Evolutionary conservation across 2,888 invertebrate species (phyloP).

Genomic region (Acleris cristana): DNA sequence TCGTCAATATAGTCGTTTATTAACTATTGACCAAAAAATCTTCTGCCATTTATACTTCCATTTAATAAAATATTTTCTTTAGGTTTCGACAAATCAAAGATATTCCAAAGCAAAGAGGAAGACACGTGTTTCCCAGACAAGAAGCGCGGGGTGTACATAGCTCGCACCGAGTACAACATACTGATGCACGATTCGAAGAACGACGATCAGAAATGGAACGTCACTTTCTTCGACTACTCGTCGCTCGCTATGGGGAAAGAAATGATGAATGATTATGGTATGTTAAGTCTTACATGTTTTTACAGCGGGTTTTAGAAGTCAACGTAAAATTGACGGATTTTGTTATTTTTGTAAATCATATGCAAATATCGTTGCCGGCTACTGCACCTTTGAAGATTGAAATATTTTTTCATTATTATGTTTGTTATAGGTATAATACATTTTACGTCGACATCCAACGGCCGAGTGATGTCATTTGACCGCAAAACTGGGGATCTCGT

Average conservation of each 20-base stretch:
- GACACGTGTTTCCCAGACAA: conserved; percentile 89
- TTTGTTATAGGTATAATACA: conserved; percentile 89
- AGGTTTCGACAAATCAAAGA: conserved; percentile 77
- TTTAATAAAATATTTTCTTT: neutral
- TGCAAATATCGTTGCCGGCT: no score
- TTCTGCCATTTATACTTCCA: conserved; percentile 22
- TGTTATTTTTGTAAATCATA: no score
- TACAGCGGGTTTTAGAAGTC: no score
- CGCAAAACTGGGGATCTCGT: conserved; percentile 90
- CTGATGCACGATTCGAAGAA: conserved; percentile 95
- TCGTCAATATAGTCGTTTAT: no score
- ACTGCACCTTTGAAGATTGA: conserved; percentile 2
- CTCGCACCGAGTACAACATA: conserved; percentile 95
- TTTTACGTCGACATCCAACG: conserved; percentile 95
- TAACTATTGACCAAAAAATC: no score
- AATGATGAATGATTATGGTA: conserved; percentile 91
- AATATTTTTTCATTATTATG: conserved; percentile 1
- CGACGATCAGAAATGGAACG: conserved; percentile 93
- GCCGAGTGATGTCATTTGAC: conserved; percentile 93
- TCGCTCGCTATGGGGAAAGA: conserved; percentile 91
- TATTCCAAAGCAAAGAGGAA: conserved; percentile 74
- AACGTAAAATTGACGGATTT: no score
- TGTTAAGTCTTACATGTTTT: conserved; percentile 43
- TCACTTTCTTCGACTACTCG: conserved; percentile 98
- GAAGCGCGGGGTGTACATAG: conserved; percentile 89